phyloP scores from a whole-genome alignment of 1,140 invertebrate species.

The Rhynchophorus ferrugineus region DNA sequence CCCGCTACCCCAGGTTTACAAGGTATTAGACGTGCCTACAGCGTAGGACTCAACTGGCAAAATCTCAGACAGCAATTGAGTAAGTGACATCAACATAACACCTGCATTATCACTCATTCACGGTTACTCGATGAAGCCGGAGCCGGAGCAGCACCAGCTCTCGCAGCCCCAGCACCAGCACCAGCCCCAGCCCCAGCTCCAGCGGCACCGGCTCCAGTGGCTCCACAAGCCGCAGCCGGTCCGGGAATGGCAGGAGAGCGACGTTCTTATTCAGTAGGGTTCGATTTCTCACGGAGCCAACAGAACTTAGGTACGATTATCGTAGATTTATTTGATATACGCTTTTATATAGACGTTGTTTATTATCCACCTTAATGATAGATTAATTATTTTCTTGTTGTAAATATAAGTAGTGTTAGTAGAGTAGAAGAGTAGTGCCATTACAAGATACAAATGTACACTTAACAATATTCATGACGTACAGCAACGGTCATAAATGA shows the following conservation, averaged over 20 bases:
- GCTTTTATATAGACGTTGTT: neutral
- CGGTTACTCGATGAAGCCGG: neutral
- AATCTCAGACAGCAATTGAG: slow-evolving; percentile 15
- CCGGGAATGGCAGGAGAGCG: slow-evolving; percentile 8
- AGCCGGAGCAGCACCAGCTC: neutral
- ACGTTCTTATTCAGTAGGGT: slow-evolving; percentile 9
- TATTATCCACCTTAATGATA: too few species aligned
- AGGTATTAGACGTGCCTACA: slow-evolving; percentile 9
- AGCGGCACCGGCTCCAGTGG: slow-evolving; percentile 5
- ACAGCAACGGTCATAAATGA: too few species aligned
- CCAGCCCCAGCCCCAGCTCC: slow-evolving; percentile 1
- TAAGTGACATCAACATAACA: neutral
- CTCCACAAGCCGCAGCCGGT: slow-evolving; percentile 1
- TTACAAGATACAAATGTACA: too few species aligned
- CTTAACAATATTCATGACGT: too few species aligned
- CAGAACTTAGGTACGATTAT: slow-evolving; percentile 17
- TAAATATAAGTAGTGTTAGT: too few species aligned
- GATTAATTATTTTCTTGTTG: too few species aligned
- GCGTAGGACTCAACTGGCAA: slow-evolving; percentile 20
- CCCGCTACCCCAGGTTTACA: slow-evolving; percentile 5
- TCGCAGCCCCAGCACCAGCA: neutral
- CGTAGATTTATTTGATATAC: neutral
- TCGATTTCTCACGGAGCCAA: slow-evolving; percentile 10
- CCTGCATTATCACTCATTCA: neutral
- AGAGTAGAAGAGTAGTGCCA: too few species aligned